phyloP scores from a whole-genome alignment of 2,113 vertebrate genomes.

The Anarrhichthys ocellatus region DNA sequence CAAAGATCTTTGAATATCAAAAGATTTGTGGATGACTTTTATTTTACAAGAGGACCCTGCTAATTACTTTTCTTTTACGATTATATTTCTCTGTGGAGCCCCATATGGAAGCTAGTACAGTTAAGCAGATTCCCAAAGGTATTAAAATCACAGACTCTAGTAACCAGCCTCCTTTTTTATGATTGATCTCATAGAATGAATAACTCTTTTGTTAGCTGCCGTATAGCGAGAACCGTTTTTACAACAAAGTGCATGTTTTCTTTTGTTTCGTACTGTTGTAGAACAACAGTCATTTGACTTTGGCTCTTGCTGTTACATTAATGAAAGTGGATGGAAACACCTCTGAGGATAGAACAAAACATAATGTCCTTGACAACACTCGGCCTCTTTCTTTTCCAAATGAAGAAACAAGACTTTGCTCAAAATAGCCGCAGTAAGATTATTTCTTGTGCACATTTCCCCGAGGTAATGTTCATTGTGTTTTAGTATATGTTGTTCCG shows the following conservation, averaged over 20 bases:
- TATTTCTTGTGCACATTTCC: slow-evolving; percentile 63
- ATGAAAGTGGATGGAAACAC: slow-evolving; percentile 49
- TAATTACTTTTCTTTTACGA: slow-evolving; percentile 70
- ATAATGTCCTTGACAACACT: slow-evolving; percentile 47
- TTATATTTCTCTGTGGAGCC: slow-evolving; percentile 41
- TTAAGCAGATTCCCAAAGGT: slow-evolving; percentile 61
- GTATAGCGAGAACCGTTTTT: slow-evolving; percentile 12
- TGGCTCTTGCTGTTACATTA: slow-evolving; percentile 21
- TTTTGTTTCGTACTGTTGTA: slow-evolving; percentile 15
- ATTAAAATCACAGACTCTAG: slow-evolving; percentile 57
- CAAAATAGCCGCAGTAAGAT: slow-evolving; percentile 52
- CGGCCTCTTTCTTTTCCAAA: slow-evolving; percentile 32
- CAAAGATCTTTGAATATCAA: slow-evolving; percentile 27
- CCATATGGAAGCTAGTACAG: slow-evolving; percentile 32
- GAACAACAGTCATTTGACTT: slow-evolving; percentile 37
- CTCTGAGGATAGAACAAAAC: slow-evolving; percentile 34
- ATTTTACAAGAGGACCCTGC: slow-evolving; percentile 42
- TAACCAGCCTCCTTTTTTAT: slow-evolving; percentile 61
- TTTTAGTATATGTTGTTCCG: slow-evolving; percentile 79
- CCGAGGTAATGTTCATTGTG: slow-evolving; percentile 75
- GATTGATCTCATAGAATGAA: slow-evolving; percentile 30
- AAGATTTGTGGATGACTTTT: slow-evolving; percentile 56
- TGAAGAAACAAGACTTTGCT: slow-evolving; percentile 48
- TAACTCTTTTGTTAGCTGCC: slow-evolving; percentile 51
- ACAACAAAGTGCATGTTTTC: slow-evolving; percentile 30